Evolutionary conservation across 2,888 invertebrate species (phyloP).

Genomic region (Spicauda simplicius): DNA sequence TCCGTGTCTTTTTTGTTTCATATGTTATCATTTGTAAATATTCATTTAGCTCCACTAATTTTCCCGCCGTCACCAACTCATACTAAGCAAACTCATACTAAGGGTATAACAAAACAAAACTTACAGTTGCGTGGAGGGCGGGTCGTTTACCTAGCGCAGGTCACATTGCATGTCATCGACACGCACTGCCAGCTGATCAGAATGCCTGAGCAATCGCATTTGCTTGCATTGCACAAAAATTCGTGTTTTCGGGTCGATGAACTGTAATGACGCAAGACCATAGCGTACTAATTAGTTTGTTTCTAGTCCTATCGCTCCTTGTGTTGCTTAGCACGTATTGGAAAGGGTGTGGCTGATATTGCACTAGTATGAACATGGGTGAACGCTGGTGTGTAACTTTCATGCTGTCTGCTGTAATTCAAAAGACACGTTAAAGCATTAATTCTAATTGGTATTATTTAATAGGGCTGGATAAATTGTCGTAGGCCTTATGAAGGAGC

Average conservation of each 20-base stretch:
- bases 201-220: slow-evolving; percentile 63
- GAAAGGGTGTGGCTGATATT: not conserved
- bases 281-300: slow-evolving; percentile 30
- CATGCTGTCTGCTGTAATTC: too few relatives aligned
- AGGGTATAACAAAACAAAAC: not conserved
- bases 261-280: slow-evolving; percentile 44
- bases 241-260: slow-evolving; percentile 57
- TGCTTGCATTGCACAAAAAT: slow-evolving; percentile 66
- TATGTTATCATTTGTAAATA: too few relatives aligned
- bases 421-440: too few relatives aligned
- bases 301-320: slow-evolving; percentile 7
- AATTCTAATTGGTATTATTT: too few relatives aligned
- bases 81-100: too few relatives aligned
- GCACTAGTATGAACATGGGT: not conserved
- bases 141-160: slow-evolving; percentile 61
- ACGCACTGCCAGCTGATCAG: slow-evolving; percentile 55
- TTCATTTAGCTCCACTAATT: too few relatives aligned
- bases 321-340: slow-evolving; percentile 6
- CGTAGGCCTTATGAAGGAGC: too few relatives aligned
- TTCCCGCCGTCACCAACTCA: too few relatives aligned
- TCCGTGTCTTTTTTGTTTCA: too few relatives aligned
- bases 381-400: too few relatives aligned
- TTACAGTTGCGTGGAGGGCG: slow-evolving; percentile 38
- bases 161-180: slow-evolving; percentile 56
- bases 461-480: too few relatives aligned